Evolutionary conservation across 2,113 vertebrate genomes (phyloP), one percentile per base, ranked within the genome.

Genomic region (Myodes glareolus): DNA sequence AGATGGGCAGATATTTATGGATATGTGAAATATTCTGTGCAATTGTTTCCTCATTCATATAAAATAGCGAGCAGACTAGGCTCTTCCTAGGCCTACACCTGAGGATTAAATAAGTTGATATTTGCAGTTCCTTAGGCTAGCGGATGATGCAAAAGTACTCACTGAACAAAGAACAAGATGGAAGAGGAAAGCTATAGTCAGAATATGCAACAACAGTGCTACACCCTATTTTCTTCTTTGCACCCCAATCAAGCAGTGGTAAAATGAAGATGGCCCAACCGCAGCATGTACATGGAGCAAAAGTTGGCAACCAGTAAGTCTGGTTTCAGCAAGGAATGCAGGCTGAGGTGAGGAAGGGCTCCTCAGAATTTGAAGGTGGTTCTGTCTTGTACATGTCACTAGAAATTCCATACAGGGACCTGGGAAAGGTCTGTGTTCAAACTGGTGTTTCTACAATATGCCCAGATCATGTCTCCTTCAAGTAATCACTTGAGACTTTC

Each of bases 101-200:
- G 29, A 89, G 45, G 77, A 61, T 76, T 72, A n/a, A 73, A 47
- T 47, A 39, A 88, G 63, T 45, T 65, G 36, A 19, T 31, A 42
- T 52, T 68, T 75, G 58, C 25, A 45, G 63, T 85, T 70, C 76
- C 52, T 61, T 61, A 65, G 25, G 42, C 84, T 12, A 76, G 31
- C 55, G n/a, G 47, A 33, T 55, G 31, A 39, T 12, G 85, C 11
- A 31, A 25, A 55, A 50, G 27, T 9, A 67, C 19, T 52, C 50
- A 39, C 42, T 94, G 94, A 91, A 50, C 61, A 88, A 93, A 94
- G 58, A 91, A 65, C 12, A 58, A 88, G 73, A 92, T 12, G 19
- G 81, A 68, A 82, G 90, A 90, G 52, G 23, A 29, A 55, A 80
- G 47, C 14, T 16, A 65, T 19, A 65, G 23, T 6, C 13, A 31